phyloP scores from a whole-genome alignment of 1,140 invertebrate species.

The Maniola jurtina region DNA sequence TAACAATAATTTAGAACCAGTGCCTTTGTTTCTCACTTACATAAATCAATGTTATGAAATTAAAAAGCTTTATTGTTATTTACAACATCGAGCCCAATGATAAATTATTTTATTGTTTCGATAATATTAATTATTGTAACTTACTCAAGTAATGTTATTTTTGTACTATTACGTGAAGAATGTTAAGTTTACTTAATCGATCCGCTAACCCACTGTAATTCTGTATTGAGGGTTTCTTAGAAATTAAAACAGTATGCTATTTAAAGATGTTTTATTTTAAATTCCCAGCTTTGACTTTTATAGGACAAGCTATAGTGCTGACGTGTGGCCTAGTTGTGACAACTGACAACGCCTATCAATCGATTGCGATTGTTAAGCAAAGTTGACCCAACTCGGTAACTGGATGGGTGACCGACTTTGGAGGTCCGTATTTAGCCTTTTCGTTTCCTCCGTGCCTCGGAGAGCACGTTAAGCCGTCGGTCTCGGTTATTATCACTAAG shows the following conservation, averaged over 20 bases:
- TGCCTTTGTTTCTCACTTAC: neutral
- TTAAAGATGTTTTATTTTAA: constrained; percentile 68
- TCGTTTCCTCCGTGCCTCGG: no score
- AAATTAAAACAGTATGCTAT: constrained; percentile 79
- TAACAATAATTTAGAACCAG: no score
- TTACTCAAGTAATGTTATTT: constrained; percentile 67
- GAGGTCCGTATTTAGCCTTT: no score
- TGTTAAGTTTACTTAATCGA: constrained; percentile 74
- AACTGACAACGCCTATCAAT: no score
- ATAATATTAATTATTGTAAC: constrained; percentile 43
- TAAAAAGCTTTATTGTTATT: constrained; percentile 33
- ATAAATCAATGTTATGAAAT: neutral
- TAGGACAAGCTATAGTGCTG: no score
- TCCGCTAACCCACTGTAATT: constrained; percentile 75
- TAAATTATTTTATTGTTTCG: constrained; percentile 57
- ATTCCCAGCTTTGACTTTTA: no score
- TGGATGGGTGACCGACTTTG: no score
- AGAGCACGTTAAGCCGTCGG: no score
- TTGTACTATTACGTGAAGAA: constrained; percentile 69
- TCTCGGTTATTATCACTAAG: no score
- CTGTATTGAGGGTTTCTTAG: constrained; percentile 77
- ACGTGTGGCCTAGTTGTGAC: no score
- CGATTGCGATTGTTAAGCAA: no score
- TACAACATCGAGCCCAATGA: constrained; percentile 43
- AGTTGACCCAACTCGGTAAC: no score